phyloP scores from a whole-genome alignment of 2,888 invertebrate species.

The Serrognathus titanus region DNA sequence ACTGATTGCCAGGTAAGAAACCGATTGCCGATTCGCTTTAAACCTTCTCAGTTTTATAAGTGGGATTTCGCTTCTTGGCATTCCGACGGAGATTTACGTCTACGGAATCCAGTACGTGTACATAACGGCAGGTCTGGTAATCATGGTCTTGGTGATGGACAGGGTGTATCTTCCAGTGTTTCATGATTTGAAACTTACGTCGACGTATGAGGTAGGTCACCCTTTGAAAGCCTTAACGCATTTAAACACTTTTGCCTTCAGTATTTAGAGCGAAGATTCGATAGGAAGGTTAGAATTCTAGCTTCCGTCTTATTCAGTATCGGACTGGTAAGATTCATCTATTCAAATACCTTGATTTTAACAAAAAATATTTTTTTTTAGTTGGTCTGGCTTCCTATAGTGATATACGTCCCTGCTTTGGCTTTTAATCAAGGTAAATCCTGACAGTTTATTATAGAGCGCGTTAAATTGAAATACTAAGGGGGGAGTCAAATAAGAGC shows the following conservation, averaged over 20 bases:
- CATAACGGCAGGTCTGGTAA: slow-evolving; percentile 59
- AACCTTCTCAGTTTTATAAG: slow-evolving; percentile 62
- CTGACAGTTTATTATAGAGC: too few species aligned
- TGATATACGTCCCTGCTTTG: slow-evolving; percentile 73
- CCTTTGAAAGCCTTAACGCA: background rate
- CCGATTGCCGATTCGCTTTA: background rate
- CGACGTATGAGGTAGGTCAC: slow-evolving; percentile 69
- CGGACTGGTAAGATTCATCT: slow-evolving; percentile 58
- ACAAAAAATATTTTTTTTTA: slow-evolving; percentile 44
- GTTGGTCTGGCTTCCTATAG: slow-evolving; percentile 76
- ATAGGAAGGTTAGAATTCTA: slow-evolving; percentile 64
- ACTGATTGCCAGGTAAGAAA: slow-evolving; percentile 72
- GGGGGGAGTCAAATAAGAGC: too few species aligned
- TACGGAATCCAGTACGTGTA: slow-evolving; percentile 76
- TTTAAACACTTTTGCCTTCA: slow-evolving; percentile 33
- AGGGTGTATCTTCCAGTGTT: slow-evolving; percentile 71
- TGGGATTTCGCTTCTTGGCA: slow-evolving; percentile 73
- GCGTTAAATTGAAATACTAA: too few species aligned
- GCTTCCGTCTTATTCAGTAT: slow-evolving; percentile 69
- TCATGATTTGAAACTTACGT: slow-evolving; percentile 69
- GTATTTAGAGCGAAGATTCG: slow-evolving; percentile 71
- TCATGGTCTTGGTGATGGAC: slow-evolving; percentile 66
- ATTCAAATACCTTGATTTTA: slow-evolving; percentile 2
- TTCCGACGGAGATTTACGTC: slow-evolving; percentile 78
- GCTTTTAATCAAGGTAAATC: slow-evolving; percentile 74